Base-by-base conservation (phyloP, 2,113 vertebrate genomes). In the Pteronura brasiliensis region DNA sequence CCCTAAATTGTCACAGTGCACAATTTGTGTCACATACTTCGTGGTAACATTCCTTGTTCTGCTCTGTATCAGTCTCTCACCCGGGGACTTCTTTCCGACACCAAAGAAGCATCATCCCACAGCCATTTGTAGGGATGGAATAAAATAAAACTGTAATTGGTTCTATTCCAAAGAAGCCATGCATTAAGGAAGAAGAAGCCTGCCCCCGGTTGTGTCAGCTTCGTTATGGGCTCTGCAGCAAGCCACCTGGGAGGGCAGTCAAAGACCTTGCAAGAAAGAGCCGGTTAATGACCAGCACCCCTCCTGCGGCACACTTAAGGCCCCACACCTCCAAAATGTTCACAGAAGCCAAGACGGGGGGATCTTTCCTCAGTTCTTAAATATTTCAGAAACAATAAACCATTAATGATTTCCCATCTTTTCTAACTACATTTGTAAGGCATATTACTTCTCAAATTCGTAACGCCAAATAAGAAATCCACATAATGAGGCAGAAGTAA, bases 151-250 rank as follows among this genome's bases (percentile, higher is more conserved):
- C 39, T 52, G 18, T 55, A 71, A 89, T 90, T 89, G 92, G 44
- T 88, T 92, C 67, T 93, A 13, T 59, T 90, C 88, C 86, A 36
- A 55, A 85, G 93, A 93, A 83, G 69, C 55, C 88, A 63, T 31
- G 52, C 89, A 21, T 44, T 23, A 27, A 27, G 88, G 52, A 72
- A 44, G 91, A 31, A 5, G 65, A 69, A 23, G 2, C 25, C 8
- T 88, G 96, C 92, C 83, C 31, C 0, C 1, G 3, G 44, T 52
- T n/a, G 31, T 1, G 0, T 13, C 13, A 2, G 90, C 72, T 72
- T 91, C 67, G 34, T 95, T 89, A 80, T 4, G 2, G 42, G 55
- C 55, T 39, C 36, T 8, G 29, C 2, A 0, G 89, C 34, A 2
- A 34, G 86, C 96, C 82, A 42, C 1, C 20, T 11, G 77, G 55